Evolutionary conservation across 2,888 invertebrate genomes (phyloP), one percentile per base, ranked within the genome.

Genomic region (Dione vanillae): DNA sequence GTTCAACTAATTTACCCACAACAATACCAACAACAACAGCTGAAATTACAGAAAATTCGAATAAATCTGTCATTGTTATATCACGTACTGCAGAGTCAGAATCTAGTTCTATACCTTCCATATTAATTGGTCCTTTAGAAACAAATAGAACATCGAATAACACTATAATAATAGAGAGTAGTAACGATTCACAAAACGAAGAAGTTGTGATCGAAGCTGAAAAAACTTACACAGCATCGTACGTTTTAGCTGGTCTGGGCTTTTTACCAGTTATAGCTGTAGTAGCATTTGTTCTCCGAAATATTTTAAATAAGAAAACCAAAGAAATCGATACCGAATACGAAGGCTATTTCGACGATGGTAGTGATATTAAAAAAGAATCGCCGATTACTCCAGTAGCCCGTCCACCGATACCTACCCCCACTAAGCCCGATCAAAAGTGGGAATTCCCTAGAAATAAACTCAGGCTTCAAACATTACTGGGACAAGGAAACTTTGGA

Each of bases 401-500:
- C 62, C 90, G 94, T 72, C 93, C 94, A n/a, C 94, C 94, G 12
- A 79, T 94, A 73, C 93, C 94, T 0, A 88, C 94, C 19, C 93
- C 93, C 3, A 83, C 92, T 1, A 94, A 94, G 78, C 94, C 94
- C 52, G 94, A 95, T 76, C 94, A 94, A 62, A 94, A 94, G 80
- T 96, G 96, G 95, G 97, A 97, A 83, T 97, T 97, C 82, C 96
- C 97, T 0, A 94, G 97, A 75, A 95, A 95, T 75, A 96, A 97
- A 79, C 92, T 97, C 59, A 94, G 96, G 52, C 90, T 97, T 68
- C 96, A 97, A 81, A 97, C 97, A 20, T 94, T 97, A 65, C 89
- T 97, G 37, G 97, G 97, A 9, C 96, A 97, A 88, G 97, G 97
- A 45, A 97, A 97, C 86, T 97, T 97, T 84, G 97, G 97, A 35